A percentile compares a stretch with the other conserved stretches of the same genome.
phyloP scores from a whole-genome alignment of 2,113 vertebrate genomes.

The Mohoua ochrocephala region DNA sequence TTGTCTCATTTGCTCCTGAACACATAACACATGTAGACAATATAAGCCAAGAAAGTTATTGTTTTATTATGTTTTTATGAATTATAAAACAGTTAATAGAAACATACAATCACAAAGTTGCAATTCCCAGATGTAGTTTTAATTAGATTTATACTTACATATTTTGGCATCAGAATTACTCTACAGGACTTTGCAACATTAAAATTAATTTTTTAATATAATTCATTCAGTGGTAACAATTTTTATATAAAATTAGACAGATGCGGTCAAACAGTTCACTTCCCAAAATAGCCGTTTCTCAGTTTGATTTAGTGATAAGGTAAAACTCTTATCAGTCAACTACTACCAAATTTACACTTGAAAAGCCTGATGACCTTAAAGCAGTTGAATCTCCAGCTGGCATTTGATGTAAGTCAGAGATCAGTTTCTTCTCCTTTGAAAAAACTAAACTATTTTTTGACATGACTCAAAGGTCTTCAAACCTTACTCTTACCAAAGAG shows the following conservation, averaged over 20 bases:
- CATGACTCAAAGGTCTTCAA: neutral
- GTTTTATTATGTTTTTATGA: neutral
- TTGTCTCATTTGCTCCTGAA: conserved; percentile 75
- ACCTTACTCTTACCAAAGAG: neutral
- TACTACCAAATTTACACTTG: neutral
- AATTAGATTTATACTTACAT: neutral
- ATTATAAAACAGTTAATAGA: neutral
- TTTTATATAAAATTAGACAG: neutral
- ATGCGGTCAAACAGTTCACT: neutral
- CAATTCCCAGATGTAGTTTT: neutral
- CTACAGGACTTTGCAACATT: neutral
- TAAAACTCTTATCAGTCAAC: neutral
- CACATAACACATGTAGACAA: neutral
- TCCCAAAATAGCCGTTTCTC: neutral
- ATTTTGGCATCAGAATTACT: neutral
- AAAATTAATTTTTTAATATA: neutral
- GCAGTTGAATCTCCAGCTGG: neutral
- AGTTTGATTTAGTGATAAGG: neutral
- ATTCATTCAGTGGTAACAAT: neutral
- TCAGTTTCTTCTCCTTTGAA: neutral
- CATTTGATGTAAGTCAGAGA: neutral
- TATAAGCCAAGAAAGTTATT: neutral
- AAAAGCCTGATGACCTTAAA: neutral
- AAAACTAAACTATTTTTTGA: neutral
- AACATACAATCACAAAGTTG: neutral